Conservation (phyloP, 2,797 vertebrate genomes). For the Ctenopoma kingsleyae region DNA sequence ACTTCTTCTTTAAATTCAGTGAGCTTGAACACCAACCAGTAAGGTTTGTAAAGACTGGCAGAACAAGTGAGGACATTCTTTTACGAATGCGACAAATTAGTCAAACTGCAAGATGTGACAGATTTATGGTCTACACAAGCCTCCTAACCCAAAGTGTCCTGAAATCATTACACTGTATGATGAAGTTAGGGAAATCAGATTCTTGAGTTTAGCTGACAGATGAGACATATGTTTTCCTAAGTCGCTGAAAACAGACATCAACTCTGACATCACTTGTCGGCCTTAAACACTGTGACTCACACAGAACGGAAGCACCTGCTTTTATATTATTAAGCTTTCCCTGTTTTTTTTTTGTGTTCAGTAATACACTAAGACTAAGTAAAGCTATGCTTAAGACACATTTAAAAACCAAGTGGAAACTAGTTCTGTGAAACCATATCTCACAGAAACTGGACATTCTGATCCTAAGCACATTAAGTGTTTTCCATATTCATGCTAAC, state of each 20-base stretch:
- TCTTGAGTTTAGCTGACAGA: conserved; percentile 11
- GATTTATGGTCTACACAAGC: conserved; percentile 22
- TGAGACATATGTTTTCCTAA: conserved; percentile 2
- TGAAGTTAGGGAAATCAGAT: conserved; percentile 23
- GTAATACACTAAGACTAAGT: background rate
- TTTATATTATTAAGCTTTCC: conserved; percentile 22
- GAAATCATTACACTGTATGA: conserved; percentile 22
- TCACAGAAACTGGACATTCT: no score
- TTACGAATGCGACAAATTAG: conserved; percentile 15
- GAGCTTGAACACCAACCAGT: background rate
- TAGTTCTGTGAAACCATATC: no score
- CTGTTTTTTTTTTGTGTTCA: background rate
- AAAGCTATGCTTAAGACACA: background rate
- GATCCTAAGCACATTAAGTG: no score
- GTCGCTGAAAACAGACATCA: conserved; percentile 13
- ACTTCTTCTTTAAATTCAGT: background rate
- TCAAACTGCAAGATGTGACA: conserved; percentile 8
- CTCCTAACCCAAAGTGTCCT: conserved; percentile 19
- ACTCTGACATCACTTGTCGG: conserved; percentile 14
- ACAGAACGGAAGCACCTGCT: conserved; percentile 43
- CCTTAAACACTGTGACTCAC: conserved; percentile 22
- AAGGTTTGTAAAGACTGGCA: conserved; percentile 9
- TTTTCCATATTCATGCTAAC: no score
- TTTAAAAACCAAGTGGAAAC: no score
- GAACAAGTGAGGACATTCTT: conserved; percentile 15